Conservation (phyloP, 2,888 invertebrate genomes). For the Litoditis marina region DNA sequence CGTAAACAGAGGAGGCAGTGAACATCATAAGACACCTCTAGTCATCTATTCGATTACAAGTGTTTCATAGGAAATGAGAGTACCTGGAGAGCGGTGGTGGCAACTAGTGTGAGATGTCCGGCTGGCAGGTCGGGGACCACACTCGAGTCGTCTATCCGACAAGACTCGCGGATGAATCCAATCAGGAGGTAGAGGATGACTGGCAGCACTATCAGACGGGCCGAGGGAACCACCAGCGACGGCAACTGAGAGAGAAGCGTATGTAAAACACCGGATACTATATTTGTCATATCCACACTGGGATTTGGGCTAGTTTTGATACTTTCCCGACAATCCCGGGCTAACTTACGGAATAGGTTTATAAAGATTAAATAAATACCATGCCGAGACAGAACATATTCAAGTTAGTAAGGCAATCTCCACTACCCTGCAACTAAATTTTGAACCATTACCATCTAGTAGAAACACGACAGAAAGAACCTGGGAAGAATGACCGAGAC, state of each 20-base stretch:
- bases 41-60: not conserved
- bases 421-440: too few species aligned
- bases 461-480: too few species aligned
- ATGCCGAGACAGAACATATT: too few species aligned
- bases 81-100: constrained; percentile 74
- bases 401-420: too few species aligned
- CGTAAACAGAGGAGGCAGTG: not conserved
- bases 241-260: constrained; percentile 31
- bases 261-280: too few species aligned
- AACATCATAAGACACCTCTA: not conserved
- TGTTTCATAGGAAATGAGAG: constrained; percentile 63
- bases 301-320: too few species aligned
- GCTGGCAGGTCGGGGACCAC: constrained; percentile 64
- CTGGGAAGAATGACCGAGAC: too few species aligned
- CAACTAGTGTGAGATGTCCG: constrained; percentile 64
- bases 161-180: constrained; percentile 81
- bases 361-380: too few species aligned
- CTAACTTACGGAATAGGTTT: too few species aligned
- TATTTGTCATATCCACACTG: too few species aligned
- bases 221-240: constrained; percentile 63
- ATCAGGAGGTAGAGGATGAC: constrained; percentile 86
- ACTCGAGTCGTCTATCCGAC: constrained; percentile 67
- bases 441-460: too few species aligned
- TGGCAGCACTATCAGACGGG: constrained; percentile 78
- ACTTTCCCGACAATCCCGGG: too few species aligned